phyloP scores from a whole-genome alignment of 2,113 vertebrate genomes.

The Phylloscopus trochilus region DNA sequence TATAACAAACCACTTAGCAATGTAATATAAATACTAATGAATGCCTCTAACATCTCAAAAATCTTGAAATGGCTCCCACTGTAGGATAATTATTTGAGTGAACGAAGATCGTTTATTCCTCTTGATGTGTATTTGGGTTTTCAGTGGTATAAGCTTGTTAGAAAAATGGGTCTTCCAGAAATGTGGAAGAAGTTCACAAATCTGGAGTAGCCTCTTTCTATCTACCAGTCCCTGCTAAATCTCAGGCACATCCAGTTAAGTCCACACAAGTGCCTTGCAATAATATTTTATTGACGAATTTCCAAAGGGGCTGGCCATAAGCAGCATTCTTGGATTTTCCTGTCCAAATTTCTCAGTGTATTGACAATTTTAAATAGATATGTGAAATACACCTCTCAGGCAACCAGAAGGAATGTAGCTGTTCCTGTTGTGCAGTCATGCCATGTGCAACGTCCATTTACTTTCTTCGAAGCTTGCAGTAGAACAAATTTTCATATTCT shows the following conservation, averaged over 20 bases:
- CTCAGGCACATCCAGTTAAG: background rate
- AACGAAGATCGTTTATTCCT: background rate
- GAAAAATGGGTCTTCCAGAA: background rate
- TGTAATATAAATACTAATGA: background rate
- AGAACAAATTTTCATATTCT: background rate
- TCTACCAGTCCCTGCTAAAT: background rate
- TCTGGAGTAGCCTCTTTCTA: background rate
- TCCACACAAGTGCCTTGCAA: background rate
- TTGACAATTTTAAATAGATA: background rate
- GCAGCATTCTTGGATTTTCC: background rate
- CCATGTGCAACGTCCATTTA: background rate
- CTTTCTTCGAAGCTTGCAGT: background rate
- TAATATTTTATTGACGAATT: background rate
- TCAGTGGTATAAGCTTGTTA: background rate
- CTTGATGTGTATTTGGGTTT: background rate
- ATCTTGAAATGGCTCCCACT: background rate
- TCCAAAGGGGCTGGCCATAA: background rate
- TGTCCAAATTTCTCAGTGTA: background rate
- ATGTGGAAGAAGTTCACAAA: background rate
- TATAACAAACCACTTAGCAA: background rate
- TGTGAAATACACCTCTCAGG: background rate
- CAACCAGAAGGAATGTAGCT: background rate
- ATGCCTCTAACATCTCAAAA: background rate
- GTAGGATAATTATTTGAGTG: background rate
- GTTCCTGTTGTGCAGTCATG: background rate